phyloP scores from a whole-genome alignment of 2,797 vertebrate genomes.

The Sphenodon punctatus region DNA sequence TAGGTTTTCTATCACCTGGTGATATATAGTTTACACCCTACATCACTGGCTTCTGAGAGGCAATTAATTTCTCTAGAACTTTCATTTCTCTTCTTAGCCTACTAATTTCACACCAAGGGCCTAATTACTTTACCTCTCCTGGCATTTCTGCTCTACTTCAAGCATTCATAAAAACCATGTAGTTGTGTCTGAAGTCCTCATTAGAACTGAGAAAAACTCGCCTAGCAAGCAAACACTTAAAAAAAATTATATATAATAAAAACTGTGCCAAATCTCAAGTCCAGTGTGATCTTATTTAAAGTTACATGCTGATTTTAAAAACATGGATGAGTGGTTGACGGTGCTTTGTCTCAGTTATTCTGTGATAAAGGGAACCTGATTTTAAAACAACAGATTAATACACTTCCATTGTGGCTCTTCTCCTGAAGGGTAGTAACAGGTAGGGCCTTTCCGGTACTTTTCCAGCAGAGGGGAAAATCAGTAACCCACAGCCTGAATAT shows the following conservation, averaged over 20 bases:
- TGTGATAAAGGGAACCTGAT: neutral
- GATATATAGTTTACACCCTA: slow-evolving; percentile 1
- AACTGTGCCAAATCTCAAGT: neutral
- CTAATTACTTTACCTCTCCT: slow-evolving; percentile 46
- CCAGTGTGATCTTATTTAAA: neutral
- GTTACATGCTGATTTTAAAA: neutral
- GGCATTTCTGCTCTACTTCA: slow-evolving; percentile 26
- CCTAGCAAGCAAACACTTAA: neutral
- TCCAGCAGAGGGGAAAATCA: too few species aligned
- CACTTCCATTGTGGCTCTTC: too few species aligned
- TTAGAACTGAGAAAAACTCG: slow-evolving; percentile 14
- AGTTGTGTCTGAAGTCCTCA: slow-evolving; percentile 25
- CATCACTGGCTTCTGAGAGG: neutral
- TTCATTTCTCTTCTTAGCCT: slow-evolving; percentile 16
- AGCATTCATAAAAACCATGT: neutral
- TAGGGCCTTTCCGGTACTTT: too few species aligned
- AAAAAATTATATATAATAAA: slow-evolving; percentile 19
- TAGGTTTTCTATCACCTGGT: neutral
- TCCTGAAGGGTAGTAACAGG: too few species aligned
- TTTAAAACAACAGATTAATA: too few species aligned
- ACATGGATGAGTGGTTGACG: neutral
- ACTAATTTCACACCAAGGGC: slow-evolving; percentile 39
- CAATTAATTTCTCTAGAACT: slow-evolving; percentile 31
- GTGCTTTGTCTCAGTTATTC: neutral
- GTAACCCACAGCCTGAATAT: too few species aligned